These are phyloP conservation scores for Apis laboriosa DNA, from an alignment of 1,140 invertebrate genomes.

Conservation along the genomic window DNA sequence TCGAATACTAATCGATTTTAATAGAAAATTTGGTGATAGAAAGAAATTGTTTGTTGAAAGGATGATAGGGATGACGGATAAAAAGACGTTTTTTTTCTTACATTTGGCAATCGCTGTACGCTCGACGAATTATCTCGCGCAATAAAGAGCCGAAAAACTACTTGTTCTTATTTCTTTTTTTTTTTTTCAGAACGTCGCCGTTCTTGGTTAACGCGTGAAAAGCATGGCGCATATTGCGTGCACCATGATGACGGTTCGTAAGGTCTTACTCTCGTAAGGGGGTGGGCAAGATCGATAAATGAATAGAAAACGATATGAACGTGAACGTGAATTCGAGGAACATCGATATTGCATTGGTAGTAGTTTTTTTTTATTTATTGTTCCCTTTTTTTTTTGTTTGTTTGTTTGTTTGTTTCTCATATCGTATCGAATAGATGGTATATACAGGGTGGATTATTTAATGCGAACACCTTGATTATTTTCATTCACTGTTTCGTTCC, in stretches of 20 bases:
- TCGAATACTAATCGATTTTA: not conserved
- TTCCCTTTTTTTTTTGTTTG: not conserved
- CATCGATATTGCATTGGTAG: no score
- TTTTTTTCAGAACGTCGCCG: not conserved
- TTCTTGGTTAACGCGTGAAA: constrained; percentile 27
- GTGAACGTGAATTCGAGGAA: not conserved
- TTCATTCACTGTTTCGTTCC: no score
- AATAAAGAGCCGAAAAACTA: constrained; percentile 48
- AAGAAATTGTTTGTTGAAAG: no score
- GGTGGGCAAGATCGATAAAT: constrained; percentile 29
- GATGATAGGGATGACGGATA: no score
- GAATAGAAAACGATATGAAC: constrained; percentile 30
- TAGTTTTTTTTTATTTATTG: no score
- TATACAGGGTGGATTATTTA: no score
- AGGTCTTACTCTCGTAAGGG: not conserved
- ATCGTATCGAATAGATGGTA: no score
- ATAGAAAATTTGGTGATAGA: no score
- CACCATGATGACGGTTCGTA: constrained; percentile 36
- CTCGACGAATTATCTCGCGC: constrained; percentile 45
- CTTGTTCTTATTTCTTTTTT: not conserved
- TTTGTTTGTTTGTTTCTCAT: not conserved
- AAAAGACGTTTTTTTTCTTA: not conserved
- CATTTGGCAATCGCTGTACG: constrained; percentile 60
- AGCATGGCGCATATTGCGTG: constrained; percentile 46
- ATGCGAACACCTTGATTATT: no score